Conservation (phyloP, 2,888 invertebrate species). For the Emmelina monodactyla region DNA sequence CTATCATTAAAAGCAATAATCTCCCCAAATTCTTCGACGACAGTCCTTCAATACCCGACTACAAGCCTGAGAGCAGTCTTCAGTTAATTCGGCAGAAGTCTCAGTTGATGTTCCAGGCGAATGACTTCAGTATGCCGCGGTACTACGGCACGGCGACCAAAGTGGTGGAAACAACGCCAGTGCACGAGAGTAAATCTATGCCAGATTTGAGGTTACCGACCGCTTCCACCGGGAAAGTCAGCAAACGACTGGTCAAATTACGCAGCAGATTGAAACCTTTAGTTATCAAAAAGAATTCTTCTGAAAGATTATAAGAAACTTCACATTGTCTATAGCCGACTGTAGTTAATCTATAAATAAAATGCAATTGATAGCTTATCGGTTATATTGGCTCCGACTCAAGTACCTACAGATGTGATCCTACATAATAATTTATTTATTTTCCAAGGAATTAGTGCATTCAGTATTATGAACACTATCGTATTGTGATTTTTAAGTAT, state of each 20-base stretch:
- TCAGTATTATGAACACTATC: no score
- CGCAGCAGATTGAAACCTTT: conserved; percentile 52
- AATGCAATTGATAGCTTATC: no score
- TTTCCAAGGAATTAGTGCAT: no score
- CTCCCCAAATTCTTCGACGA: conserved; percentile 56
- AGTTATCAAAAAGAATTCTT: conserved; percentile 53
- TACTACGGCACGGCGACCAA: conserved; percentile 60
- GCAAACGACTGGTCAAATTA: conserved; percentile 51
- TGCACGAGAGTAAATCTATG: conserved; percentile 59
- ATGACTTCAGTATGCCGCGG: conserved; percentile 70
- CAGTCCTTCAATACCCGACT: conserved; percentile 41
- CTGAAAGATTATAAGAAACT: conserved; percentile 35
- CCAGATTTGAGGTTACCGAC: conserved; percentile 50
- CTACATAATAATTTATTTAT: no score
- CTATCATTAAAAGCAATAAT: conserved; percentile 53
- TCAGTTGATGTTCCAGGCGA: conserved; percentile 50
- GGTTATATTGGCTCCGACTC: no score
- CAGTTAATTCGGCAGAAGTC: conserved; percentile 62
- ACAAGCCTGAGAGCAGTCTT: conserved; percentile 48
- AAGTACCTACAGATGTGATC: no score
- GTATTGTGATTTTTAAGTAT: no score
- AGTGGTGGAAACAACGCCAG: conserved; percentile 27
- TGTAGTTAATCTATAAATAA: no score
- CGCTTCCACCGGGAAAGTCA: conserved; percentile 36
- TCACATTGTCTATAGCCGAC: neutral